Base-by-base conservation (phyloP, 2,113 vertebrate species). In the Rhabdornis inornatus region DNA sequence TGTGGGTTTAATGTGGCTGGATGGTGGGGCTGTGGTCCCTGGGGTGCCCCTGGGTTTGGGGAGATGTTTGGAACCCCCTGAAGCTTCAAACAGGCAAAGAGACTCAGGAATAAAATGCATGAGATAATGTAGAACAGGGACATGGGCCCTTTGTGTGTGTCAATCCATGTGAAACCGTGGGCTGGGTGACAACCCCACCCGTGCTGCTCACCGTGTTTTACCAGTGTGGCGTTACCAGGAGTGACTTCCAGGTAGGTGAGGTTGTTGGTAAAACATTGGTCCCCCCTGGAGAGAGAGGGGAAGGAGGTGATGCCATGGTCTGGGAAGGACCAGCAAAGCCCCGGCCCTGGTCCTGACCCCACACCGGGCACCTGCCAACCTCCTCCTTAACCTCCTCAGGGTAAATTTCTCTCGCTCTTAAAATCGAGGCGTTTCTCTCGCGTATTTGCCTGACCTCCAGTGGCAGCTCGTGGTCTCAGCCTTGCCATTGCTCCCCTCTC, bases 191-290 rank as follows among this genome's bases (percentile, higher is more conserved):
- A 22, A 31, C 30, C 55, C 63, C 2, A 0, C 19, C 0, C 1
- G 6, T 3, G 53, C 90, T 35, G 18, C 95, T 96, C 35, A 96
- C 95, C 87, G 1, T 91, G 18, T 75, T 80, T 95, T 70, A 97
- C 84, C 81, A 92, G 81, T 0, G 70, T 11, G 56, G 28, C 3
- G 30, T 60, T 49, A 7, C 63, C 7, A 0, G 7, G 0, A 0
- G 2, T 0, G 11, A 91, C 12, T 3, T 76, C 74, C 2, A 97
- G 7, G 66, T 94, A 90, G 70, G 94, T 95, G 23, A 70, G 80
- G 70, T 95, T 97, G 84, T 87, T 69, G 91, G 87, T 89, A 16
- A 76, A 80, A 65, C 94, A 97, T 0, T 79, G 87, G n/a, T 77
- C 11, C 3, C 74, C 61, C 16, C 94, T 96, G 70, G 55, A 76